Percentiles rank a stretch among this genome's conserved stretches.
These are phyloP conservation scores for Siderastrea radians DNA, from an alignment of 92 coral and sea anemone species.

Conservation along the genomic window DNA sequence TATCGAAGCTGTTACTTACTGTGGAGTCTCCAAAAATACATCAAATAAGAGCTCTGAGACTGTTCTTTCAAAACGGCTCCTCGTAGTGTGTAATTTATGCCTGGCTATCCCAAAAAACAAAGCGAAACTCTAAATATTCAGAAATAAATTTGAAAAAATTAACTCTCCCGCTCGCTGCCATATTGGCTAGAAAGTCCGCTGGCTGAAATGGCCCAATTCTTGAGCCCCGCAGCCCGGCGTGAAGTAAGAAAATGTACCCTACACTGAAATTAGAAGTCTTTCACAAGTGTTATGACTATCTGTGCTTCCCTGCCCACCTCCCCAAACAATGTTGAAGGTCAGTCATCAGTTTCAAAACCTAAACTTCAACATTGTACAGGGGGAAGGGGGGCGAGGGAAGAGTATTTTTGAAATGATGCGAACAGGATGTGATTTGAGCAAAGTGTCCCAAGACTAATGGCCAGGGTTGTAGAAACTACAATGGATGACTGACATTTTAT, in stretches of 20 bases:
- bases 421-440: too few species aligned
- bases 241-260: not conserved
- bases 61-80: slow-evolving; percentile 28
- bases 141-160: slow-evolving; percentile 16
- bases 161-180: slow-evolving; percentile 19
- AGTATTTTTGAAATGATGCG: too few species aligned
- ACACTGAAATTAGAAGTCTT: too few species aligned
- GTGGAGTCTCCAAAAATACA: not conserved
- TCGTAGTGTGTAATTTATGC: not conserved
- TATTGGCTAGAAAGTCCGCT: slow-evolving; percentile 42
- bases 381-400: too few species aligned
- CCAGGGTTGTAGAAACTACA: too few species aligned
- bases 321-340: too few species aligned
- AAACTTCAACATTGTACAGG: too few species aligned
- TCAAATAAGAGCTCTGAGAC: not conserved
- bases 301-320: too few species aligned
- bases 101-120: slow-evolving; percentile 23
- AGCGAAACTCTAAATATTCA: slow-evolving; percentile 17
- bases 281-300: too few species aligned
- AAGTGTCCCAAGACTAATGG: too few species aligned
- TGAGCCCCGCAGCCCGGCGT: slow-evolving; percentile 35
- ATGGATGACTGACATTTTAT: too few species aligned
- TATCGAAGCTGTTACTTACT: slow-evolving; percentile 31
- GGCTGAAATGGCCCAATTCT: slow-evolving; percentile 34
- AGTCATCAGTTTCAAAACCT: too few species aligned